Evolutionary conservation across 1,140 invertebrate species (phyloP).

Genomic region (Hirudo medicinalis): DNA sequence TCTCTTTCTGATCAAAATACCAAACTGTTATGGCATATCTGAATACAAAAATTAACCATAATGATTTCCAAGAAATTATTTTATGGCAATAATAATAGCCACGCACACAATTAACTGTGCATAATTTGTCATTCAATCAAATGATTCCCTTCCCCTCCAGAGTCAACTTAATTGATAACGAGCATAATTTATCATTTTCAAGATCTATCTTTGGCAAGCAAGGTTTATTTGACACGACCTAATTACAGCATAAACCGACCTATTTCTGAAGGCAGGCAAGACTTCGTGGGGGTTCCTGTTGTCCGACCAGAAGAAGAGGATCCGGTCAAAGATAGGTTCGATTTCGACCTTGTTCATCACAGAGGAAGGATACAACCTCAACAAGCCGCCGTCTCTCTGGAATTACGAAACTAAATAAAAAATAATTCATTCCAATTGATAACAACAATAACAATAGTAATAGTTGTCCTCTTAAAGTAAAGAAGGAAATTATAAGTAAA

Average conservation of each 20-base stretch:
- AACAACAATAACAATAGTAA: too few species aligned
- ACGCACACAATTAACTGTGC: too few species aligned
- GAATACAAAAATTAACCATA: constrained; percentile 14
- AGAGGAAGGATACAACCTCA: constrained; percentile 77
- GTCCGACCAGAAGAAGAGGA: constrained; percentile 95
- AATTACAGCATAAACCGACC: constrained; percentile 33
- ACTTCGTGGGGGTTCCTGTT: constrained; percentile 91
- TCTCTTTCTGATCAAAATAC: constrained; percentile 81
- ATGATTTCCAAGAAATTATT: too few species aligned
- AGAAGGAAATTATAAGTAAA: too few species aligned
- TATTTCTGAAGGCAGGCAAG: constrained; percentile 67
- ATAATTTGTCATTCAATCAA: too few species aligned
- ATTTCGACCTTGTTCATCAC: constrained; percentile 73
- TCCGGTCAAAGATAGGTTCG: constrained; percentile 77
- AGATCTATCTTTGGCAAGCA: constrained; percentile 17
- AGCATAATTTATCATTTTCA: too few species aligned
- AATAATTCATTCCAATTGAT: not conserved
- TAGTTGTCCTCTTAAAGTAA: too few species aligned
- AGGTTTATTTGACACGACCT: not conserved
- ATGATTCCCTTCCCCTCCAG: too few species aligned
- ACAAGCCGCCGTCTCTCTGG: constrained; percentile 54
- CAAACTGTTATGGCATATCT: constrained; percentile 88
- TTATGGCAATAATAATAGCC: too few species aligned
- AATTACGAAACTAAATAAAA: constrained; percentile 21
- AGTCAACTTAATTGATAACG: too few species aligned